Base-by-base conservation (phyloP, 2,113 vertebrate genomes). In the Scytalopus superciliaris region DNA sequence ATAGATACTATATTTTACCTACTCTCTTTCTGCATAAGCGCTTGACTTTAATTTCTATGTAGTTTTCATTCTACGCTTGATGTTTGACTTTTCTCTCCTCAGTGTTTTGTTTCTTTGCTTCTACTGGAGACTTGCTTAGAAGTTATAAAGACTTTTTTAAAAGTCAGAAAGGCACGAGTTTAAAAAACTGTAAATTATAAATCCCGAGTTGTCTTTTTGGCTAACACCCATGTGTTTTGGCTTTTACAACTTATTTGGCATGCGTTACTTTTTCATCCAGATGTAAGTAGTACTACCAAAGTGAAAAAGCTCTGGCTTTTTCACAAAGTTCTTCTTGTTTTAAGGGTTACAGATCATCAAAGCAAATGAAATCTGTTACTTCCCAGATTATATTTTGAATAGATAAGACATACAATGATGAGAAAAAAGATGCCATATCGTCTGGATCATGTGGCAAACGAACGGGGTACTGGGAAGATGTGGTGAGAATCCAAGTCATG, bases 241-340 rank as follows among this genome's bases (percentile, higher is more conserved):
- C 72, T 86, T 96, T 94, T 90, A 84, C 72, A 88, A 55, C 47
- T 73, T 92, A 60, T 79, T 92, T 97, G 89, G 49, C 57, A 50
- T 60, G 37, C 7, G 2, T n/a, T 76, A 12, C 19, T 57, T 75
- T 78, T 91, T 56, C 74, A 87, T 60, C 75, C 86, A 89, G 76
- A 75, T 90, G 47, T 78, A 90, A 78, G 66, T 30, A 53, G 62
- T 55, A 45, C 53, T 72, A 63, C 66, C 49, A 37, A 87, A 72
- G 56, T 7, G 10, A 89, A 93, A 92, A 93, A 81, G 33, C 68
- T 86, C 21, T 57, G 42, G 4, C 31, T 86, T 92, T 93, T 91
- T 49, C 67, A 69, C 45, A 21, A 37, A 56, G 35, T 50, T 75
- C 11, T 56, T 88, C 19, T 50, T 69, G 57, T 66, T 6, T 52